Percentiles rank a stretch among this genome's conserved stretches.
phyloP scores from a whole-genome alignment of 2,113 vertebrate species.

The Halichoeres trimaculatus region DNA sequence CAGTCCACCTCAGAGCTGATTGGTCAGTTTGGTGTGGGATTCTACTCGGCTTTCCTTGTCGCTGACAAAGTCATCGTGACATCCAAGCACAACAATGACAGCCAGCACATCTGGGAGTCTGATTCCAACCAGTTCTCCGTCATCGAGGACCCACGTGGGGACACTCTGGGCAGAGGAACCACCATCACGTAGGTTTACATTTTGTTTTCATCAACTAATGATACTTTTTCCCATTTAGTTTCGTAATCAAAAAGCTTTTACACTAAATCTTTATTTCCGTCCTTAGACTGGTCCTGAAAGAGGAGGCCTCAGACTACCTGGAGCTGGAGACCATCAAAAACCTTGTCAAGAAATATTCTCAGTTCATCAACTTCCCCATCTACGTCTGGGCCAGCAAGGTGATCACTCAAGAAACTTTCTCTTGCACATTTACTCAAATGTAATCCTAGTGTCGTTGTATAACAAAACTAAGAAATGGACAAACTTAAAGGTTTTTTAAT shows the following conservation, averaged over 20 bases:
- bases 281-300: slow-evolving; percentile 93
- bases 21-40: slow-evolving; percentile 98
- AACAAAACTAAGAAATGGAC: neutral
- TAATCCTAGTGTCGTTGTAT: neutral
- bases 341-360: slow-evolving; percentile 96
- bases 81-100: slow-evolving; percentile 97
- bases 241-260: neutral
- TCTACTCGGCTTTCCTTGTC: slow-evolving; percentile 98
- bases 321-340: slow-evolving; percentile 99
- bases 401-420: slow-evolving; percentile 13
- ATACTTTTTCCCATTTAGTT: neutral
- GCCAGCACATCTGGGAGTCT: slow-evolving; percentile 99
- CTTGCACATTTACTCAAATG: neutral
- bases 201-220: neutral
- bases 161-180: slow-evolving; percentile 94
- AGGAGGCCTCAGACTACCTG: slow-evolving; percentile 97
- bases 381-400: slow-evolving; percentile 99
- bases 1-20: slow-evolving; percentile 98
- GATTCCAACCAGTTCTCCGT: slow-evolving; percentile 97
- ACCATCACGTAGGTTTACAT: slow-evolving; percentile 91
- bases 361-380: slow-evolving; percentile 99
- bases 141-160: slow-evolving; percentile 92
- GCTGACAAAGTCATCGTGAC: slow-evolving; percentile 98
- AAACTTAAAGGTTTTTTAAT: neutral
- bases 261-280: neutral